These are phyloP conservation scores for Caenorhabditis tropicalis DNA, from an alignment of 1,140 invertebrate species.

Conservation along the genomic window DNA sequence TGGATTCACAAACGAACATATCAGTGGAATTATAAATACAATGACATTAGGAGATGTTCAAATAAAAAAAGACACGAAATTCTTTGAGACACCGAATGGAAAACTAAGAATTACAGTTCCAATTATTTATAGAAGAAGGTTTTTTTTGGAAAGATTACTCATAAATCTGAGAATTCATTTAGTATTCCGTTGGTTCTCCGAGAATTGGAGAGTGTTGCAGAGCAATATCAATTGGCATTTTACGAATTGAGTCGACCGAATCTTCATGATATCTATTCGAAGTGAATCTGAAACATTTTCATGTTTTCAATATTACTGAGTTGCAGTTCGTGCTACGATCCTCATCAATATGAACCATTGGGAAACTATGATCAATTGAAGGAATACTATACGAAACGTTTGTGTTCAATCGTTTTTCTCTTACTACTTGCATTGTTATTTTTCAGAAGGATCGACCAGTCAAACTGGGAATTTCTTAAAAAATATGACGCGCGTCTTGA, in stretches of 20 bases:
- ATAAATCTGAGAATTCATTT: not conserved
- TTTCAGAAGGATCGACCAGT: not conserved
- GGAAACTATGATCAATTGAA: not conserved
- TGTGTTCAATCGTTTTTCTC: not conserved
- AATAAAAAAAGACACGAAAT: not conserved
- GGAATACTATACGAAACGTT: not conserved
- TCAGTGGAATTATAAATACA: not conserved
- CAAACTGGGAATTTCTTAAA: not conserved
- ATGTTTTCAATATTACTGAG: not conserved
- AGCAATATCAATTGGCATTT: not conserved
- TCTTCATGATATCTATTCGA: conserved; percentile 13
- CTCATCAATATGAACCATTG: not conserved
- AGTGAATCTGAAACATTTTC: not conserved
- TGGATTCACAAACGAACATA: not conserved
- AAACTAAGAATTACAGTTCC: not conserved
- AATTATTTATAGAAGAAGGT: conserved; percentile 2
- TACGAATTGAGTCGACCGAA: not conserved
- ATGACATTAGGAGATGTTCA: not conserved
- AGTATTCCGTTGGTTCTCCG: not conserved
- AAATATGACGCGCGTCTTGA: not conserved
- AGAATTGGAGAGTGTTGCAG: not conserved
- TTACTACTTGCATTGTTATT: not conserved
- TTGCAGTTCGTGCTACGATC: not conserved
- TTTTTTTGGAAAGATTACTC: not conserved
- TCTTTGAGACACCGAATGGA: conserved; percentile 4